phyloP scores from a whole-genome alignment of 2,113 vertebrate species.

The Xyliphius kryptos region DNA sequence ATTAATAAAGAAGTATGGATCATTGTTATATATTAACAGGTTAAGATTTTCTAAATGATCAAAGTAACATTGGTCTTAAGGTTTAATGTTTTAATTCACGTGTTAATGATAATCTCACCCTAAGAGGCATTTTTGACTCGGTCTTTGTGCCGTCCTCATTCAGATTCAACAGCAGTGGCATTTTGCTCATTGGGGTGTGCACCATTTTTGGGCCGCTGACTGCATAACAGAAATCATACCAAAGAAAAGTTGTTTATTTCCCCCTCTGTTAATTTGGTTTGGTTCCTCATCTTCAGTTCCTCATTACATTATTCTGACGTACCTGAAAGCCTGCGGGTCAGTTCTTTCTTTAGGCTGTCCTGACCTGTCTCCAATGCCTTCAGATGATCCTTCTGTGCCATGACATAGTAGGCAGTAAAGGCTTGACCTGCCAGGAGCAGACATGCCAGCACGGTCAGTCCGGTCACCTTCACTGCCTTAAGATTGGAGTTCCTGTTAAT shows the following conservation, averaged over 20 bases:
- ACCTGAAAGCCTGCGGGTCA: conserved; percentile 43
- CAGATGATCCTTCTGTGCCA: conserved; percentile 53
- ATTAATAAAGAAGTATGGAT: neutral
- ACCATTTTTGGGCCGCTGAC: conserved; percentile 50
- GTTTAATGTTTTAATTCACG: no score
- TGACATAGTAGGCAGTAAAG: conserved; percentile 52
- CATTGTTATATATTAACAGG: no score
- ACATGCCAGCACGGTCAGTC: conserved; percentile 56
- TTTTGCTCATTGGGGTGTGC: conserved; percentile 55
- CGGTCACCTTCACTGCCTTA: conserved; percentile 49
- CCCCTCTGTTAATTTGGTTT: neutral
- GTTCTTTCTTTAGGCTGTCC: conserved; percentile 43
- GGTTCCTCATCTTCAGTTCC: neutral
- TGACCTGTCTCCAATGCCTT: conserved; percentile 43
- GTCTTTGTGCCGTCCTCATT: neutral
- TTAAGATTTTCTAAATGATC: no score
- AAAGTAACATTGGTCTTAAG: no score
- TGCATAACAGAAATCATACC: neutral
- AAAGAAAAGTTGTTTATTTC: neutral
- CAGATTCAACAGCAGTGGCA: conserved; percentile 56
- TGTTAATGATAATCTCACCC: conserved; percentile 40
- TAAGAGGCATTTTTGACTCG: conserved; percentile 34
- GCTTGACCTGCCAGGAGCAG: conserved; percentile 59
- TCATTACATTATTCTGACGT: conserved; percentile 1
- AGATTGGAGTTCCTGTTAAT: conserved; percentile 14